These are phyloP conservation scores for Polypterus bichir DNA, from an alignment of 2,113 vertebrate genomes.

Conservation along the genomic window DNA sequence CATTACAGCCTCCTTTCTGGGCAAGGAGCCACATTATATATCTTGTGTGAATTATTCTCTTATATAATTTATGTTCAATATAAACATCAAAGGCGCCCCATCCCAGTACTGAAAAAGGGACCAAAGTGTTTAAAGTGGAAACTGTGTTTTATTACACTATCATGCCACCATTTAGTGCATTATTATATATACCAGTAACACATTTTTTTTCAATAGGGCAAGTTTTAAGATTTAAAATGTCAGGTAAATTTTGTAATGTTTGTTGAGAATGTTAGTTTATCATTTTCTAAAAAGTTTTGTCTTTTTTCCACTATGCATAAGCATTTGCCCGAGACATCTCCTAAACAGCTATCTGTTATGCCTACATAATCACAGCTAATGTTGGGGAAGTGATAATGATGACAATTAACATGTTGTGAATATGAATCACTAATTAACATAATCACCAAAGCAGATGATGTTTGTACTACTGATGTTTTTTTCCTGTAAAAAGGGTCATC, in stretches of 20 bases:
- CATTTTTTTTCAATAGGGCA: background rate
- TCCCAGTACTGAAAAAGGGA: no score
- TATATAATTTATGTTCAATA: no score
- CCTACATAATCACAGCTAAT: slow-evolving; percentile 58
- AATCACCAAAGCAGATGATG: slow-evolving; percentile 36
- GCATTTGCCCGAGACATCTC: no score
- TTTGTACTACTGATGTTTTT: background rate
- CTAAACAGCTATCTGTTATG: slow-evolving; percentile 36
- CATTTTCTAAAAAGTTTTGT: background rate
- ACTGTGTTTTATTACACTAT: no score
- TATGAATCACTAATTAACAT: slow-evolving; percentile 51
- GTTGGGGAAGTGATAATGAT: slow-evolving; percentile 44
- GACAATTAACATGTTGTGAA: slow-evolving; percentile 38
- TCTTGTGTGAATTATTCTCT: no score
- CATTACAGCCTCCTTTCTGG: no score
- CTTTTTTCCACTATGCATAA: background rate
- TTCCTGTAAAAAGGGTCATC: background rate
- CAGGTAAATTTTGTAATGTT: background rate
- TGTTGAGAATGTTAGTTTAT: background rate
- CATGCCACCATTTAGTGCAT: no score
- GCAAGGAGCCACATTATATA: no score
- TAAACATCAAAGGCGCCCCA: no score
- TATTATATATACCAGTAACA: background rate
- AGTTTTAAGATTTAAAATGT: background rate
- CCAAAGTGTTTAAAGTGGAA: no score